Evolutionary conservation across 1,140 invertebrate genomes (phyloP).

Genomic region (Conus ventricosus): DNA sequence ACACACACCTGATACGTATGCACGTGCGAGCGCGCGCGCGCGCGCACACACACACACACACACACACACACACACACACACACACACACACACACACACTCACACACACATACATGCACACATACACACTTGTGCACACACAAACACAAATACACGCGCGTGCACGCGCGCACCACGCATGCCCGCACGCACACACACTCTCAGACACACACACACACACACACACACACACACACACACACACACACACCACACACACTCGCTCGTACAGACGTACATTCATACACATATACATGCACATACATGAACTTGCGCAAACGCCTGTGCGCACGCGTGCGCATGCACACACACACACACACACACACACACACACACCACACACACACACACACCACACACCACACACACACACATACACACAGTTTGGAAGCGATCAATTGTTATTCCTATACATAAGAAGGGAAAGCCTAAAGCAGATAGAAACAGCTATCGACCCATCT

Average conservation of each 20-base stretch:
- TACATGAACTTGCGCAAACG: background rate
- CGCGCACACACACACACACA: constrained; percentile 19
- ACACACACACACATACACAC: too few relatives aligned
- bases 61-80: constrained; percentile 24
- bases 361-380: too few relatives aligned
- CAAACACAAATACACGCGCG: constrained; percentile 6
- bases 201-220: constrained; percentile 16
- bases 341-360: too few relatives aligned
- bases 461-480: too few relatives aligned
- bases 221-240: constrained; percentile 16
- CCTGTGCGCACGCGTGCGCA: too few relatives aligned
- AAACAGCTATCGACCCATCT: too few relatives aligned
- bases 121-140: constrained; percentile 8
- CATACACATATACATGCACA: background rate
- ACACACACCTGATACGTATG: background rate
- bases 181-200: background rate
- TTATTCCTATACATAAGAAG: too few relatives aligned
- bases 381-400: too few relatives aligned
- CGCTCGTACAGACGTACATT: background rate
- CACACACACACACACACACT: constrained; percentile 14
- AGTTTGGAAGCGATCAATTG: too few relatives aligned
- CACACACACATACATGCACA: background rate
- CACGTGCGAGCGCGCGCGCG: background rate
- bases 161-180: constrained; percentile 6
- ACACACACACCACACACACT: constrained; percentile 20